A percentile compares a stretch with the other conserved stretches of the same genome.
These are phyloP conservation scores for Chaetura pelagica DNA, from an alignment of 2,113 vertebrate genomes.

Conservation along the genomic window DNA sequence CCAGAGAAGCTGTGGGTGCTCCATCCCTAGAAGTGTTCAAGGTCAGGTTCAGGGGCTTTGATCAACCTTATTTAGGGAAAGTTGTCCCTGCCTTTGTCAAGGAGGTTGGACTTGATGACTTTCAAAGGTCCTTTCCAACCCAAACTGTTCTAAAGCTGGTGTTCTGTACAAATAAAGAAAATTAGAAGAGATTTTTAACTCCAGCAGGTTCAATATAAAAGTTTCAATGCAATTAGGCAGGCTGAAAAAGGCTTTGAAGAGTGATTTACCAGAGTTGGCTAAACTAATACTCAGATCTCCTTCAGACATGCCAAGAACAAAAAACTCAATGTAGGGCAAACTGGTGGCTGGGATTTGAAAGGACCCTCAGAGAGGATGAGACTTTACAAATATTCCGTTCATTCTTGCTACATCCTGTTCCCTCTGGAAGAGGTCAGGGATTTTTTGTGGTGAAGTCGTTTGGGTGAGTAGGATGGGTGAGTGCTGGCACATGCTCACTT, in stretches of 20 bases:
- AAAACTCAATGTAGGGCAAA: slow-evolving; percentile 10
- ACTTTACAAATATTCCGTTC: slow-evolving; percentile 20
- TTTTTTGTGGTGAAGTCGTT: neutral
- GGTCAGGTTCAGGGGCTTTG: neutral
- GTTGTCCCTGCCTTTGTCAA: neutral
- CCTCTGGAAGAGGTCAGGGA: neutral
- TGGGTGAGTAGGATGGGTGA: neutral
- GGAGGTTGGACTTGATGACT: neutral
- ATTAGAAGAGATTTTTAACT: neutral
- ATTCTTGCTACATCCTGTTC: slow-evolving; percentile 43
- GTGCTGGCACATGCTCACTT: neutral
- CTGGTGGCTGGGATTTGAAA: neutral
- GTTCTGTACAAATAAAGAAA: neutral
- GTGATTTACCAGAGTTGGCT: neutral
- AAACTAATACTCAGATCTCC: neutral
- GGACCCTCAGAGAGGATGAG: neutral
- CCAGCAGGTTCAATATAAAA: neutral
- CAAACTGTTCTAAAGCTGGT: neutral
- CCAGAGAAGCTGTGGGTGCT: neutral
- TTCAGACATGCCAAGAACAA: neutral
- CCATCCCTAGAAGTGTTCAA: neutral
- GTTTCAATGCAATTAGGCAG: neutral
- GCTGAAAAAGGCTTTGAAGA: slow-evolving; percentile 5
- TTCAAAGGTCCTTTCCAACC: neutral
- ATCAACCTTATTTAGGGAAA: neutral